These are phyloP conservation scores for Rotaria magnacalcarata DNA, from an alignment of 2,888 invertebrate genomes.

Conservation along the genomic window DNA sequence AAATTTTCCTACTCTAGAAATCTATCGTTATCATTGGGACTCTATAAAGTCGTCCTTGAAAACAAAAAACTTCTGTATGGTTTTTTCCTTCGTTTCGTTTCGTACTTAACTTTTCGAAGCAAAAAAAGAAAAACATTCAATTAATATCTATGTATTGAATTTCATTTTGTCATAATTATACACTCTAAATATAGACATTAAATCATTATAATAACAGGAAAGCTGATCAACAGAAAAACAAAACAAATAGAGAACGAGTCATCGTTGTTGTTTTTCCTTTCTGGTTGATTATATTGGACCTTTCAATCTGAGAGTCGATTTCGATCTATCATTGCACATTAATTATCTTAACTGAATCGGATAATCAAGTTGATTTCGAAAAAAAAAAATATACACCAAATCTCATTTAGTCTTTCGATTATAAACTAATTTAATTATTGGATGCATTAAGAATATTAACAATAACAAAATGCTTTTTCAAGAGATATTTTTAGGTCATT, in stretches of 20 bases:
- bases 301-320: neutral
- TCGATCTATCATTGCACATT: neutral
- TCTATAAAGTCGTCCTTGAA: neutral
- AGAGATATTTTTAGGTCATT: neutral
- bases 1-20: neutral
- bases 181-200: neutral
- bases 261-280: neutral
- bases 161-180: constrained; percentile 1
- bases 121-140: neutral
- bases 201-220: no score
- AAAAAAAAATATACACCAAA: neutral
- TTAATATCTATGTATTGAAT: neutral
- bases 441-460: neutral
- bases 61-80: neutral
- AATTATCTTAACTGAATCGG: neutral
- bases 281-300: neutral
- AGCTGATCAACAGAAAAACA: no score
- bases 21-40: neutral
- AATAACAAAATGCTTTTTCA: neutral
- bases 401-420: neutral
- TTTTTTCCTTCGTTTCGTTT: neutral
- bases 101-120: neutral
- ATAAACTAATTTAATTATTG: neutral
- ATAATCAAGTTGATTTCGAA: neutral
- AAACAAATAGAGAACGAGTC: neutral